Conservation (phyloP, 2,888 invertebrate genomes). For the Polylopha cassiicola region DNA sequence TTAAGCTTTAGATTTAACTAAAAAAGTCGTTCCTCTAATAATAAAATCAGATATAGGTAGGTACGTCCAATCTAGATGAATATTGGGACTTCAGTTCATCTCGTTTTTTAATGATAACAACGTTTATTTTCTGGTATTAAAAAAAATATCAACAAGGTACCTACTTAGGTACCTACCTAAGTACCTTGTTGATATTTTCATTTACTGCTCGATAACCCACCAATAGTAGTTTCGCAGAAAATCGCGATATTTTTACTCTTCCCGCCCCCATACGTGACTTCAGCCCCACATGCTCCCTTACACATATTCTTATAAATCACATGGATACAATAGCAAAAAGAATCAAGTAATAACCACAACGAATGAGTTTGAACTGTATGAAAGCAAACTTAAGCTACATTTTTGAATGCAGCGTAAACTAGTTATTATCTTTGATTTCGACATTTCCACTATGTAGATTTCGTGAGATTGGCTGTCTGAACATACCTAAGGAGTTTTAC, state of each 20-base stretch:
- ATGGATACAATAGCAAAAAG: constrained; percentile 14
- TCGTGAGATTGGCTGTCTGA: constrained; percentile 29
- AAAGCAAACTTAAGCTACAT: constrained; percentile 10
- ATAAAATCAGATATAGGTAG: no score
- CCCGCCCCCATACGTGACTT: constrained; percentile 40
- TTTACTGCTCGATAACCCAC: no score
- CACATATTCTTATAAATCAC: constrained; percentile 34
- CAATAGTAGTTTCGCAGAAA: constrained; percentile 34
- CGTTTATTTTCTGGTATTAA: no score
- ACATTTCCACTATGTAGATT: constrained; percentile 25
- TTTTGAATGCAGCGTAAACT: constrained; percentile 2
- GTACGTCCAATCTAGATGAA: no score
- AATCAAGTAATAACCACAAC: constrained; percentile 9
- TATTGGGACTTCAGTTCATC: no score
- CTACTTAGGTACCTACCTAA: no score
- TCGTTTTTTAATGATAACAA: no score
- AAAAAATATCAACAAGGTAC: no score
- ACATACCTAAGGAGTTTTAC: constrained; percentile 31
- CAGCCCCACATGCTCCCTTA: constrained; percentile 34
- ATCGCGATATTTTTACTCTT: constrained; percentile 47
- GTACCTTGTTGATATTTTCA: no score
- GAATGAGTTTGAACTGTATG: no score
- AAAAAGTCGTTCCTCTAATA: no score
- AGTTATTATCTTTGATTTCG: constrained; percentile 4
- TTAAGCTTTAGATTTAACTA: no score